A percentile compares a stretch with the other conserved stretches of the same genome.
Conservation (phyloP, 2,888 invertebrate species). For the Automeris io region DNA sequence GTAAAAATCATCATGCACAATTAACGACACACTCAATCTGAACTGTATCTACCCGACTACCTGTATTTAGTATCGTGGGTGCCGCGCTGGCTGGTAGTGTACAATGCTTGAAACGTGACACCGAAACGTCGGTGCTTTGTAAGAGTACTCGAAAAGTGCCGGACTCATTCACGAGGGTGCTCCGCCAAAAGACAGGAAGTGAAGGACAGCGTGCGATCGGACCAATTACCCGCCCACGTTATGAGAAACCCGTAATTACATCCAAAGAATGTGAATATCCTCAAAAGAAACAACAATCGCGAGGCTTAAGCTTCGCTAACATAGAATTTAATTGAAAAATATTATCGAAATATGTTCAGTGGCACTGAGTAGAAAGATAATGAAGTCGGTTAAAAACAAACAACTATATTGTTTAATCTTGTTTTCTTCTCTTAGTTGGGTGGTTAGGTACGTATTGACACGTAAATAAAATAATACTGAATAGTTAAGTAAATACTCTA, state of each 20-base stretch:
- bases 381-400: neutral
- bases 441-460: too few species aligned
- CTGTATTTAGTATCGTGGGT: slow-evolving; percentile 43
- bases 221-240: slow-evolving; percentile 73
- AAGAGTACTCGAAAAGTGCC: slow-evolving; percentile 35
- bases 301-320: slow-evolving; percentile 15
- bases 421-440: too few species aligned
- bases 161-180: slow-evolving; percentile 35
- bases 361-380: neutral
- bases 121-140: slow-evolving; percentile 48
- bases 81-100: slow-evolving; percentile 41
- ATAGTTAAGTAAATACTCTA: too few species aligned
- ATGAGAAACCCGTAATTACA: slow-evolving; percentile 71
- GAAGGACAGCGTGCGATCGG: slow-evolving; percentile 63
- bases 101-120: slow-evolving; percentile 59
- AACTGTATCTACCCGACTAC: too few species aligned
- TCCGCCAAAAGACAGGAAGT: slow-evolving; percentile 70
- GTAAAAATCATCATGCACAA: slow-evolving; percentile 20
- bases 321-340: too few species aligned
- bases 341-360: neutral
- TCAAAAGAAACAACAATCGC: slow-evolving; percentile 45
- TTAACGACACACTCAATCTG: slow-evolving; percentile 23
- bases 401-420: too few species aligned
- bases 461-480: too few species aligned
- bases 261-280: slow-evolving; percentile 55